Conservation (phyloP, 2,888 invertebrate species). For the Lissonota sp. region DNA sequence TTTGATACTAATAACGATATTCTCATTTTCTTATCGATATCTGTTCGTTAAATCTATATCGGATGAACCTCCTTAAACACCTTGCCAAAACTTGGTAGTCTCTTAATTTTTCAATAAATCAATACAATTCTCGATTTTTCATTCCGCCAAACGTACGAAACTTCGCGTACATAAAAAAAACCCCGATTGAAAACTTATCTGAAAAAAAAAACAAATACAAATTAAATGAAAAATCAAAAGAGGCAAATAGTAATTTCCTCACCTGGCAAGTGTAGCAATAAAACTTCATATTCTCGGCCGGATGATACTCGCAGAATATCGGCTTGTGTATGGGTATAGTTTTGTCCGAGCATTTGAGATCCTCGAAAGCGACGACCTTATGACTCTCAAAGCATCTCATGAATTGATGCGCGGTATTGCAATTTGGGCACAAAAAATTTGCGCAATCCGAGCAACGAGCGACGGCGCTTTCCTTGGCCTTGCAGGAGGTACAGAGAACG, state of each 20-base stretch:
- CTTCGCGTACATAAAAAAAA: no score
- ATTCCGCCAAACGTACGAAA: no score
- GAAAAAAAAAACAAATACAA: no score
- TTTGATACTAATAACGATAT: no score
- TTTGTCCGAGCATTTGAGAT: constrained; percentile 91
- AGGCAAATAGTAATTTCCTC: constrained; percentile 50
- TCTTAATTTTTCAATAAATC: not conserved
- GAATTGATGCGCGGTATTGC: constrained; percentile 97
- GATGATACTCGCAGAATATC: constrained; percentile 92
- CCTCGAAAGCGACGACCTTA: constrained; percentile 94
- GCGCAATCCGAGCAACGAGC: constrained; percentile 98
- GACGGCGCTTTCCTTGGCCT: constrained; percentile 96
- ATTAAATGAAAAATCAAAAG: not conserved
- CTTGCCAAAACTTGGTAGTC: no score
- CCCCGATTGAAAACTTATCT: no score
- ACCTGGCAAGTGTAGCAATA: constrained; percentile 94
- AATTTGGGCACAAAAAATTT: constrained; percentile 96
- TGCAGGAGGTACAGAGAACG: constrained; percentile 95
- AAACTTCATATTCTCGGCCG: constrained; percentile 93
- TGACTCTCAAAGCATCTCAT: constrained; percentile 99
- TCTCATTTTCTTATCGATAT: no score
- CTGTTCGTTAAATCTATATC: no score
- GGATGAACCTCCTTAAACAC: no score
- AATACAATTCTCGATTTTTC: no score
- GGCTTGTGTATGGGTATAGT: constrained; percentile 95